Base-by-base conservation (phyloP, 2,888 invertebrate genomes). In the Sphecodes monilicornis region DNA sequence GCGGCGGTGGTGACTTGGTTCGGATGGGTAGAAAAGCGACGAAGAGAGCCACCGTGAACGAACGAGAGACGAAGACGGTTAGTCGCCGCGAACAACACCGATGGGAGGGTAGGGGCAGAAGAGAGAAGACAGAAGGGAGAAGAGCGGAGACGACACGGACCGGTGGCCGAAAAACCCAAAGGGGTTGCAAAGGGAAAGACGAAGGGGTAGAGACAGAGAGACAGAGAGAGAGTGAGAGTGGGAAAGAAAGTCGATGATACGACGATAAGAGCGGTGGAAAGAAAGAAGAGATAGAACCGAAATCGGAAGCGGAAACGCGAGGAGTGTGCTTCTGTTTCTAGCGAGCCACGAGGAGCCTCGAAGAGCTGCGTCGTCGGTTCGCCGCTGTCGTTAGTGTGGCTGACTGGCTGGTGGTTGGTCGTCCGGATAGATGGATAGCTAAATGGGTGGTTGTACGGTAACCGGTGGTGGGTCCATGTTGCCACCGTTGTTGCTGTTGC, bases 1-100 rank as follows among this genome's bases (percentile, higher is more conserved):
- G 90, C 89, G 89, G 90, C 90, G 90, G 87, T 86, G 90, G 89
- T 90, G 91, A 90, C 90, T 89, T 86, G 89, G 89, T 88, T 84
- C 85, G 89, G 84, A 84, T 81, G 88, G 86, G 83, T 76, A 83
- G 82, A 83, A 74, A 71, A 71, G 79, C 77, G 46, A 73, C 26
- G 80, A 83, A 80, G 84, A 81, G 86, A 84, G 78, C 82, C 88
- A 81, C 72, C 85, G 81, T 46, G 82, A 75, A 84, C 78, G 80
- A n/a, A 77, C n/a, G 75, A 71, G 72, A 50, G 70, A 69, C 69
- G 69, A 41, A 26, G 69, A 41, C 39, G 39, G 39, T 13, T 10
- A 22, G 66, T 22, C 32, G 36, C 36, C 66, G 66, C 66, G 64
- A 66, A 36, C 66, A 66, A 68, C 39, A 39, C 82, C 88, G 87